Evolutionary conservation across 2,888 invertebrate genomes (phyloP).

Genomic region (Graphium colonna): DNA sequence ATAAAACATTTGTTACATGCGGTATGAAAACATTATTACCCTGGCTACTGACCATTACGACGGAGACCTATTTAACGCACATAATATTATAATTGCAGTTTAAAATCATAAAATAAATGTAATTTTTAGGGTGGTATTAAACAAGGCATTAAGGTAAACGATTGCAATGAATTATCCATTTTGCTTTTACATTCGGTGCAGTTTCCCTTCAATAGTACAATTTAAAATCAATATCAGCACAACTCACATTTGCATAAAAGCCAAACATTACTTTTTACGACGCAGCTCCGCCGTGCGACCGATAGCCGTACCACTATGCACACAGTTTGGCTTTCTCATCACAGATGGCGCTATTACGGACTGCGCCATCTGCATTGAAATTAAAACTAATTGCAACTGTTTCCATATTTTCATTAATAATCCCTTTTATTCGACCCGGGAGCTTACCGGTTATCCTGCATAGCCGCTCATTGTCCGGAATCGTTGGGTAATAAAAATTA

Average conservation of each 20-base stretch:
- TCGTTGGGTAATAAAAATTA: conserved; percentile 49
- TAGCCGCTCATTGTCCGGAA: conserved; percentile 40
- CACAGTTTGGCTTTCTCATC: conserved; percentile 38
- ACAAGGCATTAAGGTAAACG: background rate
- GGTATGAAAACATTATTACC: no score
- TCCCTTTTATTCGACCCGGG: conserved; percentile 35
- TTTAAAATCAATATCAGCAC: conserved; percentile 33
- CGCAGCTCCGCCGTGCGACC: conserved; percentile 37
- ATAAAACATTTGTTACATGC: no score
- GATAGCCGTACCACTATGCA: conserved; percentile 48
- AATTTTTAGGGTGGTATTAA: background rate
- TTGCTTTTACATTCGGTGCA: background rate
- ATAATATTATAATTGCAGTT: no score
- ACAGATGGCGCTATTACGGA: conserved; percentile 59
- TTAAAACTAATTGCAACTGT: conserved; percentile 39
- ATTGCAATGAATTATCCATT: background rate
- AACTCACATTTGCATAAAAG: conserved; percentile 31
- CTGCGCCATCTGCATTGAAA: conserved; percentile 45
- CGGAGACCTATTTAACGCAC: no score
- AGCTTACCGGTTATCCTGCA: conserved; percentile 34
- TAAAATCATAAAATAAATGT: background rate
- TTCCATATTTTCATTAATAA: conserved; percentile 56
- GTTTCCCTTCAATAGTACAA: conserved; percentile 24
- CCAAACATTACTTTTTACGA: conserved; percentile 42
- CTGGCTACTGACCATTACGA: no score